These are phyloP conservation scores for Nasonia vitripennis DNA, from an alignment of 1,140 invertebrate species.

Conservation along the genomic window DNA sequence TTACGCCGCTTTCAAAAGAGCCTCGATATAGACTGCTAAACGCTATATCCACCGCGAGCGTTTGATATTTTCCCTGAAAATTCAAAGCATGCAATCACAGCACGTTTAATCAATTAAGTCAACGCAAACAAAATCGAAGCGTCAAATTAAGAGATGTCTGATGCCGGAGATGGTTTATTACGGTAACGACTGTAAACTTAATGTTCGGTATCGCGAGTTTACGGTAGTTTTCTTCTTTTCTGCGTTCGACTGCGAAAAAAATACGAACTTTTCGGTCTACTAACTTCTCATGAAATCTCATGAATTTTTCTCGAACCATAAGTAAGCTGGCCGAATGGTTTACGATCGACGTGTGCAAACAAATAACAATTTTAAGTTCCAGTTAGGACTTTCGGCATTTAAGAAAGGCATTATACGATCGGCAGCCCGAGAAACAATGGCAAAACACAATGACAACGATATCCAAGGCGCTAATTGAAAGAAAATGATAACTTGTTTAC, in stretches of 20 bases:
- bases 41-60: too few species aligned
- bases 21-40: neutral
- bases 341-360: neutral
- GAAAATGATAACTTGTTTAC: slow-evolving; percentile 10
- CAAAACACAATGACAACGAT: neutral
- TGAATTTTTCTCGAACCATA: neutral
- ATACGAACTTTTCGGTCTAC: neutral
- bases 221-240: neutral
- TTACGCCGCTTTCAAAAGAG: neutral
- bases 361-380: neutral
- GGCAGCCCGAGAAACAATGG: too few species aligned
- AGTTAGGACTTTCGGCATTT: neutral
- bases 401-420: neutral
- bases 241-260: neutral
- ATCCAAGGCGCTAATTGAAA: neutral
- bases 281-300: neutral
- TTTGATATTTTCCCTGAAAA: neutral
- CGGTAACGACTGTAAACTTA: neutral
- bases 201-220: too few species aligned
- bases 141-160: too few species aligned
- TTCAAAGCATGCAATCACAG: neutral
- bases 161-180: too few species aligned
- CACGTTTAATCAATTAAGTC: neutral
- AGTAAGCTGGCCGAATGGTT: neutral
- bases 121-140: neutral